Percentiles rank a stretch among this genome's conserved stretches.
phyloP scores from a whole-genome alignment of 2,113 vertebrate species.

The Hucho hucho region DNA sequence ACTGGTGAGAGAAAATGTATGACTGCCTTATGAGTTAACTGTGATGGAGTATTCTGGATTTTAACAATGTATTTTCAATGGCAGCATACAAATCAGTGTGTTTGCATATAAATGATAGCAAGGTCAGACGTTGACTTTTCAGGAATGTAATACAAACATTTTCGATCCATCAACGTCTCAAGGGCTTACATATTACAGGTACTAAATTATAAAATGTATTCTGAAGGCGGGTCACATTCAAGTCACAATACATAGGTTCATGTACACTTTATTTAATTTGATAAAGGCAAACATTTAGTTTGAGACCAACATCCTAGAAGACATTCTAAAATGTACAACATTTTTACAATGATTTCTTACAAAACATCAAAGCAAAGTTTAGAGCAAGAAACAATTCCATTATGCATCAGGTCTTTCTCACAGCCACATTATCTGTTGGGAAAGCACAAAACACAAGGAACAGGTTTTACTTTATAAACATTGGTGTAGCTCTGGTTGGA shows the following conservation, averaged over 20 bases:
- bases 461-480: too few species aligned
- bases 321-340: constrained; percentile 41
- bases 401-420: constrained; percentile 1
- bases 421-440: constrained; percentile 19
- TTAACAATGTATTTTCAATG: too few species aligned
- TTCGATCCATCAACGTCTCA: background rate
- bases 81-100: too few species aligned
- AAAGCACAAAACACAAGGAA: background rate
- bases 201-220: background rate
- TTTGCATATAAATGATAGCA: too few species aligned
- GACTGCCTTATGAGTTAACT: too few species aligned
- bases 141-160: background rate
- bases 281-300: constrained; percentile 71
- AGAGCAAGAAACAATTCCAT: constrained; percentile 25
- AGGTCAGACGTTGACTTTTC: too few species aligned
- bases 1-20: too few species aligned
- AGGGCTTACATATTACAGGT: background rate
- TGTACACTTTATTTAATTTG: constrained; percentile 76
- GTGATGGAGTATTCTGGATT: too few species aligned
- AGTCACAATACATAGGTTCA: constrained; percentile 37
- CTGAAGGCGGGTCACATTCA: background rate
- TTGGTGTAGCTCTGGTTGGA: too few species aligned
- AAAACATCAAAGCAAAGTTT: constrained; percentile 63
- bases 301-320: constrained; percentile 42
- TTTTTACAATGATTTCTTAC: constrained; percentile 29